These are phyloP conservation scores for Chesias legatella DNA, from an alignment of 2,888 invertebrate species.

Conservation along the genomic window DNA sequence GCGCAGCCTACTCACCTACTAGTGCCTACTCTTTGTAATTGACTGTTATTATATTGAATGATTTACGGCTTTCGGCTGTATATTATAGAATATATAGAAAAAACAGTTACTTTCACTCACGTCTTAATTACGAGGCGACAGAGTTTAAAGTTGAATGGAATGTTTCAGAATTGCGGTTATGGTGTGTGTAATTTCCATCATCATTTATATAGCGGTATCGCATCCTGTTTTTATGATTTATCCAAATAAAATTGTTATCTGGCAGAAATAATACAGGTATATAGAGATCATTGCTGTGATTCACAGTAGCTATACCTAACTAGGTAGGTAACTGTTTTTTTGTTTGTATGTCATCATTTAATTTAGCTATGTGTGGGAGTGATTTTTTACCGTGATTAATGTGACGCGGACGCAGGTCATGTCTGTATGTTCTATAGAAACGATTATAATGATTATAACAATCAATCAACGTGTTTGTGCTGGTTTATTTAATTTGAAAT, in stretches of 20 bases:
- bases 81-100: slow-evolving; percentile 9
- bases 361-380: slow-evolving; percentile 24
- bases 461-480: too few species aligned
- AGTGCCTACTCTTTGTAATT: slow-evolving; percentile 13
- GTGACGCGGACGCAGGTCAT: not conserved
- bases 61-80: slow-evolving; percentile 12
- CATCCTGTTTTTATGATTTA: slow-evolving; percentile 12
- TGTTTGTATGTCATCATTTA: slow-evolving; percentile 27
- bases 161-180: too few species aligned
- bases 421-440: not conserved
- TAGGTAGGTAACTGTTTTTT: not conserved
- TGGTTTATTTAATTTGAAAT: too few species aligned
- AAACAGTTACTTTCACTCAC: not conserved
- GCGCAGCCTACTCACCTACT: too few species aligned
- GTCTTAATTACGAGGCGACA: not conserved
- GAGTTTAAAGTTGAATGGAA: not conserved
- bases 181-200: not conserved
- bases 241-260: not conserved
- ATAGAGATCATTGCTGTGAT: slow-evolving; percentile 3
- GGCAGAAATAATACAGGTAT: too few species aligned
- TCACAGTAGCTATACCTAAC: slow-evolving; percentile 3
- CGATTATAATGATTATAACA: too few species aligned
- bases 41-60: slow-evolving; percentile 17
- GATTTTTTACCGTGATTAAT: not conserved
- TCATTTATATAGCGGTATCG: slow-evolving; percentile 10